phyloP scores from a whole-genome alignment of 2,113 vertebrate genomes.

The Camelus dromedarius region DNA sequence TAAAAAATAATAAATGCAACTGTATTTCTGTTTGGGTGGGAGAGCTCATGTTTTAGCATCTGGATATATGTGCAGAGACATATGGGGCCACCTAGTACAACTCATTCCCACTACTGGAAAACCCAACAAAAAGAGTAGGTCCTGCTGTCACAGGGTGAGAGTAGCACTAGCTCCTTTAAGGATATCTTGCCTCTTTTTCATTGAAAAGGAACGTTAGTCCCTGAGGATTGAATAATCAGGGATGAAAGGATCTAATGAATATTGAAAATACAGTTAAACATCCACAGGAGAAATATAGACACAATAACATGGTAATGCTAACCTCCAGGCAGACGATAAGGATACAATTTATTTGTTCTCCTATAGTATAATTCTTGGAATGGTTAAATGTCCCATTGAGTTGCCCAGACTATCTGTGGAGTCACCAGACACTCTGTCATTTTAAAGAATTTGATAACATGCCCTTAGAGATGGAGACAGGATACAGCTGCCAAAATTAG shows the following conservation, averaged over 20 bases:
- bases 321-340: conserved; percentile 50
- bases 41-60: background rate
- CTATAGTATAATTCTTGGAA: background rate
- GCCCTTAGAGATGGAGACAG: conserved; percentile 46
- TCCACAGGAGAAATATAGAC: background rate
- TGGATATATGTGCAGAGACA: background rate
- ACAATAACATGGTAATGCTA: background rate
- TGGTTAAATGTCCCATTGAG: background rate
- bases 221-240: background rate
- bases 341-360: background rate
- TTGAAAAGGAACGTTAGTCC: conserved; percentile 44
- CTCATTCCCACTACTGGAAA: background rate
- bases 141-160: background rate
- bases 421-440: conserved; percentile 2
- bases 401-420: conserved; percentile 16
- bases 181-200: background rate
- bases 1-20: conserved; percentile 4
- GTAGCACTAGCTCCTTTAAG: conserved; percentile 19
- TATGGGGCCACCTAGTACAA: background rate
- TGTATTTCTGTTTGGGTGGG: background rate
- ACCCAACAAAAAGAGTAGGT: background rate
- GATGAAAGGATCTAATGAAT: background rate
- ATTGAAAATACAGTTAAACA: background rate
- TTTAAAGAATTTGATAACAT: conserved; percentile 47
- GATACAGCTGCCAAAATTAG: conserved; percentile 65